These are phyloP conservation scores for Numenius arquata DNA, from an alignment of 2,113 vertebrate genomes.

Conservation along the genomic window DNA sequence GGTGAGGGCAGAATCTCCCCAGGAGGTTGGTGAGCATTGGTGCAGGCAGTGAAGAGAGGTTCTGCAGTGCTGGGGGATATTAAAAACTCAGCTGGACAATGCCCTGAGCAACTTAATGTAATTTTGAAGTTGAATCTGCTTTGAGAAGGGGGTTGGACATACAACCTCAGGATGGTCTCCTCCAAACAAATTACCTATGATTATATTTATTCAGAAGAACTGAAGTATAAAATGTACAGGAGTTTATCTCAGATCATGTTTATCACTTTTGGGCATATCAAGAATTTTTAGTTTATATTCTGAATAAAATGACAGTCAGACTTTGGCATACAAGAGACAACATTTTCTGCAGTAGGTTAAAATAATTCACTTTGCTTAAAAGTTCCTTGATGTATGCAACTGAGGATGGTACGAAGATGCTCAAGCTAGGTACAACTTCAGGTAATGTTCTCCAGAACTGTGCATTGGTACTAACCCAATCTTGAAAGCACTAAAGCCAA, in stretches of 20 bases:
- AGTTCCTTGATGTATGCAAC: neutral
- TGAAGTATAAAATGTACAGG: neutral
- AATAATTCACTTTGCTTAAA: neutral
- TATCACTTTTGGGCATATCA: neutral
- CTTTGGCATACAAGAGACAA: neutral
- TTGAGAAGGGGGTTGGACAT: neutral
- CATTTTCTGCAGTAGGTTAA: neutral
- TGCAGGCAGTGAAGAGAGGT: neutral
- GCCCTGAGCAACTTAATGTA: neutral
- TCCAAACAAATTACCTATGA: neutral
- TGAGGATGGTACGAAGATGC: neutral
- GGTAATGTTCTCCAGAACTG: neutral
- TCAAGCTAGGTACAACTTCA: neutral
- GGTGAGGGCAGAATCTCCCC: neutral
- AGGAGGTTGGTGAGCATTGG: neutral
- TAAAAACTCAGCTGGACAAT: neutral
- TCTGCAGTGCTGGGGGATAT: neutral
- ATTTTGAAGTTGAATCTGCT: neutral
- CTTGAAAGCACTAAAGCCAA: neutral
- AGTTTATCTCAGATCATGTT: neutral
- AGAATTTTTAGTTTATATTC: neutral
- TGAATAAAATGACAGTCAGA: neutral
- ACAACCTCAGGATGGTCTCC: neutral
- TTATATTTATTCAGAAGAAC: neutral
- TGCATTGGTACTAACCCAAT: neutral